These are phyloP conservation scores for Aspidiotus rigidus DNA, from an alignment of 2,888 invertebrate genomes.

Conservation along the genomic window DNA sequence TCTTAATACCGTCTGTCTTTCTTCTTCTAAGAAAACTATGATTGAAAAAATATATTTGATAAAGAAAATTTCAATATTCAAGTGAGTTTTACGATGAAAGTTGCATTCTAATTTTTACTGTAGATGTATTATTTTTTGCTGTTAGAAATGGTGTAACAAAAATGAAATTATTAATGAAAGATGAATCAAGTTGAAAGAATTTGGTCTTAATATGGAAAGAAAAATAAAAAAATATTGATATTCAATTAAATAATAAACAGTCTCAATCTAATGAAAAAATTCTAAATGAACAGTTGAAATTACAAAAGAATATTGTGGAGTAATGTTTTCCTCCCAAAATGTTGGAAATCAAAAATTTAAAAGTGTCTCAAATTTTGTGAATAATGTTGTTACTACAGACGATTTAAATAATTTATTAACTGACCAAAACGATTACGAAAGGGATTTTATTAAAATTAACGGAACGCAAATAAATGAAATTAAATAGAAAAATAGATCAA, in stretches of 20 bases:
- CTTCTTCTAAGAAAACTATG: too few species aligned
- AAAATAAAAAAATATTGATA: background rate
- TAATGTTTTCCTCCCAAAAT: conserved; percentile 20
- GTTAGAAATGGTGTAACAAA: conserved; percentile 13
- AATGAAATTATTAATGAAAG: conserved; percentile 8
- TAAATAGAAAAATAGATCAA: conserved; percentile 11
- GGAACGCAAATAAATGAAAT: conserved; percentile 20
- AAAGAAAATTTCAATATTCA: conserved; percentile 22
- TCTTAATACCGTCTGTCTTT: too few species aligned
- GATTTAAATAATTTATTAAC: conserved; percentile 23
- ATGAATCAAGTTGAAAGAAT: conserved; percentile 18
- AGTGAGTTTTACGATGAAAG: conserved; percentile 20
- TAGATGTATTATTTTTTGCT: conserved; percentile 19
- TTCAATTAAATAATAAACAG: conserved; percentile 11
- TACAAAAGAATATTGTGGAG: conserved; percentile 12
- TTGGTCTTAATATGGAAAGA: conserved; percentile 16
- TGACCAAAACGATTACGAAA: conserved; percentile 17
- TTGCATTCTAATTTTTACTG: conserved; percentile 18
- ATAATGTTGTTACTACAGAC: conserved; percentile 19
- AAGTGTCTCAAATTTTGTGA: conserved; percentile 21
- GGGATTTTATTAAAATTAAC: conserved; percentile 20
- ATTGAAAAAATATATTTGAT: conserved; percentile 23
- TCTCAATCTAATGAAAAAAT: conserved; percentile 12
- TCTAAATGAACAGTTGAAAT: background rate
- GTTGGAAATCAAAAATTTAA: conserved; percentile 21